Base-by-base conservation (phyloP, 1,140 invertebrate genomes). In the Andricus grossulariae region DNA sequence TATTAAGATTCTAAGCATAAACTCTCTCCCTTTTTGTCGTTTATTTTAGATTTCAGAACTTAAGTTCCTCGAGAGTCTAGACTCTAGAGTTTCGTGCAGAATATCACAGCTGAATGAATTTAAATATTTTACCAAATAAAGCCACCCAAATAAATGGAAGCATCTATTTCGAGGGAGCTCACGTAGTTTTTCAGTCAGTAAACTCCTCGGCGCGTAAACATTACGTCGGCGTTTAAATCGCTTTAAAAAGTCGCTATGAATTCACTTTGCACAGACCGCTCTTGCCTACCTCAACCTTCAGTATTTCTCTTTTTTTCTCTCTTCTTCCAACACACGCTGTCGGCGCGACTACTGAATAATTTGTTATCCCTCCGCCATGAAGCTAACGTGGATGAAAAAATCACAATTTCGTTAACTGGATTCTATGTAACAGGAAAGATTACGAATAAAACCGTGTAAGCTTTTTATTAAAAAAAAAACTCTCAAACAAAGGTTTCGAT, bases 241-340 rank as follows among this genome's bases (percentile, higher is more conserved):
- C 60, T 66, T 66, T 66, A 66, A 66, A 66, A 66, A 66, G 60
- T 66, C 60, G 21, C 60, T 66, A 66, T 66, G 60, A 66, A 66
- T 66, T 66, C 60, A 66, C 60, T 66, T 66, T 66, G 60, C 60
- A 66, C 39, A 66, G 60, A 66, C 60, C 60, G 60, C 60, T 39
- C 21, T 66, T 39, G 60, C 60, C 60, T 66, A 25, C 60, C 60
- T 66, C 60, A 66, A 66, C 57, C 57, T 21, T 60, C 57, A 15
- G 25, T 21, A 16, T 39, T 39, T 39, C 25, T 66, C 32, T 66
- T 66, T 32, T 66, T 66, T 66, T 39, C 25, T 39, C 25, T 66
- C n/a, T 4, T 32, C 60, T 66, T 66, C 32, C 60, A 66, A 66
- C 60, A 39, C 32, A 66, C 60, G 60, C 39, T 32, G 21, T 66